These are phyloP conservation scores for Tragelaphus buxtoni DNA, from an alignment of 2,113 vertebrate genomes.

Conservation along the genomic window DNA sequence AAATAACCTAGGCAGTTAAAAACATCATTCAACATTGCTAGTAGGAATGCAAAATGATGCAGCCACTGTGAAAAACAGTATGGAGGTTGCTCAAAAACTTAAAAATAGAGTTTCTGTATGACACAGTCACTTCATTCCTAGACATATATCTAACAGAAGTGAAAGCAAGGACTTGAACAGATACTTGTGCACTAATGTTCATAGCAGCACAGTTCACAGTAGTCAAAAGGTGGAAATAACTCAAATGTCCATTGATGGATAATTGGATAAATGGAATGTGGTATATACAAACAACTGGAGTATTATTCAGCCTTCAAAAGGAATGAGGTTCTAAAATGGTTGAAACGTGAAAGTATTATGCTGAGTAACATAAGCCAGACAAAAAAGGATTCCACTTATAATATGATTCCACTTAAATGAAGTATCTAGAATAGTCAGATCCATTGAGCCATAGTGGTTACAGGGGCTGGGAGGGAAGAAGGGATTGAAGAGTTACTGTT, in stretches of 20 bases:
- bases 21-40: neutral
- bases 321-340: neutral
- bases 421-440: neutral
- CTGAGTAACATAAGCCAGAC: neutral
- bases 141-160: neutral
- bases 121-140: neutral
- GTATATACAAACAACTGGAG: too few relatives aligned
- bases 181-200: neutral
- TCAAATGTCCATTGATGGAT: neutral
- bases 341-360: neutral
- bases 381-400: neutral
- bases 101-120: neutral
- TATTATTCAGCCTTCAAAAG: neutral
- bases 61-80: neutral
- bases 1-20: neutral
- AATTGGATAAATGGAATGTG: neutral
- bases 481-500: neutral
- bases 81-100: neutral
- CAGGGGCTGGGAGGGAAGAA: neutral
- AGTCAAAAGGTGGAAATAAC: neutral
- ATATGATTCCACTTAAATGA: neutral
- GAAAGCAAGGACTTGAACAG: neutral
- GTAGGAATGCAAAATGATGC: neutral
- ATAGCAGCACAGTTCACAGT: rapidly evolving
- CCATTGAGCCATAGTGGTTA: neutral